A percentile compares a stretch with the other conserved stretches of the same genome.
phyloP scores from a whole-genome alignment of 2,113 vertebrate genomes.

The Odocoileus hemionus region DNA sequence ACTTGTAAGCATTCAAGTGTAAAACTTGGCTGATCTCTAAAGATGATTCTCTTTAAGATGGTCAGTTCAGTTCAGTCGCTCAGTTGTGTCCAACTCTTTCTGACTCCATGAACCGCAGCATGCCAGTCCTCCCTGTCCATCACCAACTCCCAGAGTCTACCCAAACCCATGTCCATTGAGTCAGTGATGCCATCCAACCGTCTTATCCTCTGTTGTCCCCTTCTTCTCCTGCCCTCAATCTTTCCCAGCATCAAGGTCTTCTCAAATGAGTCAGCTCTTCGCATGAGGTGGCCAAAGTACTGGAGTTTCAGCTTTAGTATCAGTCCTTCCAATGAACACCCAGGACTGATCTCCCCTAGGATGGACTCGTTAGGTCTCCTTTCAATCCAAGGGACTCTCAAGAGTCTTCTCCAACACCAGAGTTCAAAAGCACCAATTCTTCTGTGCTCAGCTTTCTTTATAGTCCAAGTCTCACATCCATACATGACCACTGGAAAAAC shows the following conservation, averaged over 20 bases:
- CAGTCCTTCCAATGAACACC: neutral
- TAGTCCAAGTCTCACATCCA: neutral
- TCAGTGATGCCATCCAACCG: neutral
- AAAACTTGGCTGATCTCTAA: neutral
- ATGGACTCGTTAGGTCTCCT: too few species aligned
- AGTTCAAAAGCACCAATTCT: neutral
- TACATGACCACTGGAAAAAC: neutral
- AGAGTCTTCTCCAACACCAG: neutral
- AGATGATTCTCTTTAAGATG: neutral
- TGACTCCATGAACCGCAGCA: neutral
- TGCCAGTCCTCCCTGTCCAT: neutral
- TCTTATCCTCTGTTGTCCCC: neutral
- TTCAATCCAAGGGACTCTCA: too few species aligned
- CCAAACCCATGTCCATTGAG: neutral
- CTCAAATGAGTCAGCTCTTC: neutral
- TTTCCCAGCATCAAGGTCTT: neutral
- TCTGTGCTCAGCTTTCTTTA: neutral
- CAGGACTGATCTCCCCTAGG: too few species aligned
- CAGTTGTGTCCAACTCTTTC: accelerated
- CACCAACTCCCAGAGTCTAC: neutral
- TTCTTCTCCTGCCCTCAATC: neutral
- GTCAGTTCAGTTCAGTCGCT: neutral
- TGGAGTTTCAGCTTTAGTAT: neutral
- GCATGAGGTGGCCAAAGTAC: neutral
- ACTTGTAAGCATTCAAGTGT: neutral